Base-by-base conservation (phyloP, 2,113 vertebrate species). In the Scopus umbretta region DNA sequence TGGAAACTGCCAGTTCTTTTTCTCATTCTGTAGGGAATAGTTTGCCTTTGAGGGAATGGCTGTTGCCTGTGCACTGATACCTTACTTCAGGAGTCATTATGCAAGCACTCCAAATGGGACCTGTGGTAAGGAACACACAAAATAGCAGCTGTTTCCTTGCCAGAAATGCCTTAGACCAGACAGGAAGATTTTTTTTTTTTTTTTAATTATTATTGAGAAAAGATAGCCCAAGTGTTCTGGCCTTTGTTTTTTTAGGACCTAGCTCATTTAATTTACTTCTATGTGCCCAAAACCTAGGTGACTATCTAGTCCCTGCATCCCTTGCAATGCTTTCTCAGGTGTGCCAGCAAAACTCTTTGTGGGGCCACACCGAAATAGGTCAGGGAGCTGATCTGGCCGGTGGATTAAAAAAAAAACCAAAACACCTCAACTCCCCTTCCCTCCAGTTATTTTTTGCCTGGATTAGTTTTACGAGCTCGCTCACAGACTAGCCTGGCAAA, bases 381-480 rank as follows among this genome's bases (percentile, higher is more conserved):
- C 68, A 71, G 71, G 53, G 75, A 71, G 45, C 50, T 83, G 63
- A 66, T 83, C n/a, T 76, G 67, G 49, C n/a, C 4, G 7, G n/a
- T 26, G 40, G 50, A 79, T 82, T 8, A 71, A 75, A 91, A 61
- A 74, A 90, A 71, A 76, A 66, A 11, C 2, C 6, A 56, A 70
- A 55, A 21, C 23, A 55, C 47, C 32, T 90, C 73, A 85, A 55
- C 38, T 84, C 27, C n/a, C 10, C 53, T 93, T 82, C 47, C 73
- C 34, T 82, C 47, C 87, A 55, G 87, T 84, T 87, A 85, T 90
- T 72, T 95, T 92, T 86, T 83, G n/a, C 29, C 63, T 73, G 62
- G 80, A 83, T 96, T 94, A 88, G 15, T 86, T 92, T 92, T 63
- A 66, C 62, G 42, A 94, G 63, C 62, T 90, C 80, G 71, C 42